Evolutionary conservation across 1,140 invertebrate genomes (phyloP).

Genomic region (Drosophila littoralis): DNA sequence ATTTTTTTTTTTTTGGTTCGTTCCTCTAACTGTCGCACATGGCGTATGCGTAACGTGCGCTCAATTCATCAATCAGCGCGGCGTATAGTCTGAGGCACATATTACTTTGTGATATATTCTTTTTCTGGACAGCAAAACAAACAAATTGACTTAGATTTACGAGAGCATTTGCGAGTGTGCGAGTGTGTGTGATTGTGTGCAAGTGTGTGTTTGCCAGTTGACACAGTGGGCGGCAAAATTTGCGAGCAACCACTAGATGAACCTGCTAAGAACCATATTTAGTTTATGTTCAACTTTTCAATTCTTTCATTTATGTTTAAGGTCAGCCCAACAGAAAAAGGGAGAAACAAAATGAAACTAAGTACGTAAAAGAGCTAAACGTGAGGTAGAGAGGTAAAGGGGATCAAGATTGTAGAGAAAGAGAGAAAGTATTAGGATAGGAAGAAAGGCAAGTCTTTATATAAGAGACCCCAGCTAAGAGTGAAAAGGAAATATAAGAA

Average conservation of each 20-base stretch:
- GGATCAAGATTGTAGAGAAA: too few relatives aligned
- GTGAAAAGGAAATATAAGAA: too few relatives aligned
- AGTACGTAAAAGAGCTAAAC: too few relatives aligned
- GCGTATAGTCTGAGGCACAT: slow-evolving; percentile 39
- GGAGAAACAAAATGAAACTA: too few relatives aligned
- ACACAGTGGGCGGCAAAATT: slow-evolving; percentile 9
- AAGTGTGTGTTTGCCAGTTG: slow-evolving; percentile 34
- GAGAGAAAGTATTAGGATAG: too few relatives aligned
- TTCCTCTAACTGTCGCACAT: slow-evolving; percentile 38
- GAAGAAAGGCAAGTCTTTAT: too few relatives aligned
- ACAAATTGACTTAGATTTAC: slow-evolving; percentile 68
- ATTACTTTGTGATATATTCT: slow-evolving; percentile 52
- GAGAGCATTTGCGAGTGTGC: slow-evolving; percentile 1
- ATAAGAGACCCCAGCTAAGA: too few relatives aligned
- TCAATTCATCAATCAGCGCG: slow-evolving; percentile 72
- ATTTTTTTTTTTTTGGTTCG: slow-evolving; percentile 5
- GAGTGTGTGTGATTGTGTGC: not conserved
- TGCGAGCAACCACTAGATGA: slow-evolving; percentile 6
- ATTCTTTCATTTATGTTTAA: not conserved
- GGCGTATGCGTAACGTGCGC: slow-evolving; percentile 65
- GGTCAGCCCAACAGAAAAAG: too few relatives aligned
- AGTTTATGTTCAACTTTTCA: not conserved
- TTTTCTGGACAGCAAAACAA: slow-evolving; percentile 38
- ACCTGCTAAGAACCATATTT: not conserved
- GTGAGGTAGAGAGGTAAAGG: too few relatives aligned